Evolutionary conservation across 2,113 vertebrate genomes (phyloP).

Genomic region (Agelaius tricolor): DNA sequence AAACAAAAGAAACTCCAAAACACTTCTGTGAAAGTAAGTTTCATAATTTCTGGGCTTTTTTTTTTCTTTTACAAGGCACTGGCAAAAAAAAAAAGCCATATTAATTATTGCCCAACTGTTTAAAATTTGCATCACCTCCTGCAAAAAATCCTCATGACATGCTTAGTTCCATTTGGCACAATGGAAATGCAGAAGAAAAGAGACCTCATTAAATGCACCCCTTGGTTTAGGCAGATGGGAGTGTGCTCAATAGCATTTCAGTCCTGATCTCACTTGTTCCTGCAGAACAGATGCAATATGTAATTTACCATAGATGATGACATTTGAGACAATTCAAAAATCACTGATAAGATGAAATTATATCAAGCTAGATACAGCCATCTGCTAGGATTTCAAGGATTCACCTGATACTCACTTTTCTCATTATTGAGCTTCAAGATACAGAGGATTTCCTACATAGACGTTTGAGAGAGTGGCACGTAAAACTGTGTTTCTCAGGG

Average conservation of each 20-base stretch:
- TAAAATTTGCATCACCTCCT: not conserved
- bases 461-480: not conserved
- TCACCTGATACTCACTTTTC: not conserved
- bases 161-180: not conserved
- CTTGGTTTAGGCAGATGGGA: conserved; percentile 23
- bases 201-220: not conserved
- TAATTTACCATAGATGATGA: conserved; percentile 23
- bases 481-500: not conserved
- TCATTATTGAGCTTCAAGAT: not conserved
- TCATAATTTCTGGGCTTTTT: not conserved
- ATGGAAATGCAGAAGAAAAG: not conserved
- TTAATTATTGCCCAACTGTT: not conserved
- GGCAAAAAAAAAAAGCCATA: not conserved
- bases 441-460: not conserved
- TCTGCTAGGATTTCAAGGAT: conserved; percentile 11
- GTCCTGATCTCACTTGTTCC: conserved; percentile 3
- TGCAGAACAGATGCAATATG: conserved; percentile 42
- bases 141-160: not conserved
- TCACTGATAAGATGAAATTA: conserved; percentile 36
- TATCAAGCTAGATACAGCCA: conserved; percentile 19
- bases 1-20: not conserved
- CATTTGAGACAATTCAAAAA: conserved; percentile 49
- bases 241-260: conserved; percentile 5
- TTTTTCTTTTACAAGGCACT: not conserved
- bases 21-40: not conserved